These are phyloP conservation scores for Tipula vernalis DNA, from an alignment of 2,888 invertebrate species.

Conservation along the genomic window DNA sequence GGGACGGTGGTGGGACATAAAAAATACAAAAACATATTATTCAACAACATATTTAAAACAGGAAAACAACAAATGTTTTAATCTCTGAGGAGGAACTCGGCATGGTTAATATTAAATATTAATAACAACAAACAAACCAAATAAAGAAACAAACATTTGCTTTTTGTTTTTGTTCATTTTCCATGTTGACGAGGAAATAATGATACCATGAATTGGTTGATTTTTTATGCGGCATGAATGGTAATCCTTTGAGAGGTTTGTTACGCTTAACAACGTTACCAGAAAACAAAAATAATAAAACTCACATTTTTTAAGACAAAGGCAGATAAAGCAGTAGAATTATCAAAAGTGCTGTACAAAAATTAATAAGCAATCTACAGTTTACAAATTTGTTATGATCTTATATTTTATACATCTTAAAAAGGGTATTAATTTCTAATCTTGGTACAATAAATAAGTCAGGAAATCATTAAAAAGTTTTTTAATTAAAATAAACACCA, in stretches of 20 bases:
- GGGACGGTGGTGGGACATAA: neutral
- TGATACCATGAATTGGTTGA: neutral
- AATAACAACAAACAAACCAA: neutral
- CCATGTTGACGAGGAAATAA: neutral
- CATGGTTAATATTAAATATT: neutral
- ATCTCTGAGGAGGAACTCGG: neutral
- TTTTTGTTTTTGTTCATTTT: neutral
- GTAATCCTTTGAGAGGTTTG: neutral
- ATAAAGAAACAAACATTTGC: neutral
- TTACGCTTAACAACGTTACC: neutral
- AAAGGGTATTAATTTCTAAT: neutral
- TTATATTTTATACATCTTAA: neutral
- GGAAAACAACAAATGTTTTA: neutral
- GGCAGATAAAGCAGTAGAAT: neutral
- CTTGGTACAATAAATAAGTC: neutral
- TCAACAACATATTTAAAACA: neutral
- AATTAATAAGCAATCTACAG: neutral
- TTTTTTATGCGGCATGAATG: neutral
- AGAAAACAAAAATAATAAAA: no score
- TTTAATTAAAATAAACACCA: neutral
- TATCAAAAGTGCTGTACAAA: neutral
- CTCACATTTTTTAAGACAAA: neutral
- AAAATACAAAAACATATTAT: no score
- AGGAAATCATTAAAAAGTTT: neutral
- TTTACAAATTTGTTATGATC: neutral